Evolutionary conservation across 2,888 invertebrate species (phyloP), one percentile per base, ranked within the genome.

Genomic region (Spatulosminthurus flaviceps): DNA sequence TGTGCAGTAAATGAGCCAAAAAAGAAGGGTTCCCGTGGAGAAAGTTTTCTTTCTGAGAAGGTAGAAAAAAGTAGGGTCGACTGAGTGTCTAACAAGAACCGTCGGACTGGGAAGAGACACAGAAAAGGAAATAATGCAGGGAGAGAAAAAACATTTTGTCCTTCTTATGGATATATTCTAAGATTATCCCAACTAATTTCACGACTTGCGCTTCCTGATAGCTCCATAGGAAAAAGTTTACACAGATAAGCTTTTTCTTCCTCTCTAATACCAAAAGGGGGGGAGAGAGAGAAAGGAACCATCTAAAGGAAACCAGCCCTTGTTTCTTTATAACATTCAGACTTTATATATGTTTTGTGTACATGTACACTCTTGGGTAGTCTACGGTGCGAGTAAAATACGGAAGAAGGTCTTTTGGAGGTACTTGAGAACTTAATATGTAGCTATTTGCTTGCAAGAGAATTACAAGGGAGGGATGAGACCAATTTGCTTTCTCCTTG

Each of bases 121-220:
- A 21, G n/a, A 11, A 29, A 4, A 22, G 34, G 41, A 71, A 43
- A 21, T 42, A 71, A 34, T n/a, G 24, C 16, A n/a, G n/a, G 41
- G 28, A 28, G 77, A 77, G 21, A 64, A 41, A 51, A n/a, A 42
- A 26, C 43, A n/a, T 34, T 19, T n/a, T 75, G 64, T 60, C 75
- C 29, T 75, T 24, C 41, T 26, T 42, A 22, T 70, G 51, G 21
- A 67, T 26, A 26, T 78, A 60, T 79, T 41, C 26, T 34, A 66
- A 74, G 67, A 73, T 80, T 69, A 80, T 77, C 77, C 73, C 43
- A 42, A 29, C 81, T 81, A 81, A 81, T 81, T 81, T 81, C 76
- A 75, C 76, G 79, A 67, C 43, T 69, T 75, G n/a, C 51, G 26
- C 75, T 79, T 66, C 70, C 77, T 72, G 5, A 51, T 51, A 11